Percentiles rank a stretch among this genome's conserved stretches.
Conservation (phyloP, 2,797 vertebrate genomes). For the Sardinella longiceps region DNA sequence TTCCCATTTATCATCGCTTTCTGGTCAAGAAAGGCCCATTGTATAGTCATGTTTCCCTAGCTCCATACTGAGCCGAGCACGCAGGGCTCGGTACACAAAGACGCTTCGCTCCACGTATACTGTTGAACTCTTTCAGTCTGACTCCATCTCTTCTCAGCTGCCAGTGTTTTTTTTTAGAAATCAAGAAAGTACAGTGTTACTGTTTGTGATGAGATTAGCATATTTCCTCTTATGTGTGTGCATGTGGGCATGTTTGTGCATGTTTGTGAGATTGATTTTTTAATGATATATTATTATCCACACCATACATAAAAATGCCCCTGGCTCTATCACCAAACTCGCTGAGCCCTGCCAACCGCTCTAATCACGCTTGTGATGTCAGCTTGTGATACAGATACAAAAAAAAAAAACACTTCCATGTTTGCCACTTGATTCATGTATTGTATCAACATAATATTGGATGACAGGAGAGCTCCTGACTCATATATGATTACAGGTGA, state of each 20-base stretch:
- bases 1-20: constrained; percentile 63
- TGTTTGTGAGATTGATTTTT: not conserved
- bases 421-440: too few species aligned
- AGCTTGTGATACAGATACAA: too few species aligned
- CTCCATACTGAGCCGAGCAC: not conserved
- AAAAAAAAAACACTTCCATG: too few species aligned
- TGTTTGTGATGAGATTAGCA: not conserved
- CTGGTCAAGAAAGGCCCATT: constrained; percentile 35
- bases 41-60: not conserved
- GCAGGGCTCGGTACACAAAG: not conserved
- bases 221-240: constrained; percentile 48
- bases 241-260: not conserved
- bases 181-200: not conserved
- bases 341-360: too few species aligned
- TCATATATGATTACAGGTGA: too few species aligned
- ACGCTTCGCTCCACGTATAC: not conserved
- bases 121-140: not conserved
- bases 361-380: too few species aligned
- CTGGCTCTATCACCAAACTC: too few species aligned
- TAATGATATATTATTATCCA: too few species aligned
- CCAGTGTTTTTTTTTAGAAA: too few species aligned
- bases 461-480: too few species aligned
- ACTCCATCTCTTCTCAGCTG: not conserved
- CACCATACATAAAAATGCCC: too few species aligned
- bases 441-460: too few species aligned